Conservation (phyloP, 1,140 invertebrate species). For the Leptopilina boulardi region DNA sequence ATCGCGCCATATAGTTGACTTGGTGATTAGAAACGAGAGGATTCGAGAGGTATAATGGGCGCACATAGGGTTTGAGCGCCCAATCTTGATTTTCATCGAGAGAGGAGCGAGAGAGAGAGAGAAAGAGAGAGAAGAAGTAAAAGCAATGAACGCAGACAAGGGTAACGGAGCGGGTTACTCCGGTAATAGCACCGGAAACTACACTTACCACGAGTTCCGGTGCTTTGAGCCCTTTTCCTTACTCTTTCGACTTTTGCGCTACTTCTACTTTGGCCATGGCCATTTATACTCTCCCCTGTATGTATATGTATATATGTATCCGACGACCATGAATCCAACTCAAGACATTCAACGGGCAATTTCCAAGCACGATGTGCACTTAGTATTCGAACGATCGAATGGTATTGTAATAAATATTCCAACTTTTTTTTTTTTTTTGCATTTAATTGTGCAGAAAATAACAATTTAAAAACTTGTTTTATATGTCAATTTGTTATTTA, state of each 20-base stretch:
- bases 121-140: slow-evolving; percentile 39
- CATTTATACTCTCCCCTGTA: slow-evolving; percentile 51
- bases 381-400: slow-evolving; percentile 6
- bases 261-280: slow-evolving; percentile 56
- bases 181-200: slow-evolving; percentile 70
- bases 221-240: slow-evolving; percentile 59
- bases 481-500: too few relatives aligned
- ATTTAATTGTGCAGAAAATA: too few relatives aligned
- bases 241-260: slow-evolving; percentile 41
- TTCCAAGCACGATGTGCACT: slow-evolving; percentile 17
- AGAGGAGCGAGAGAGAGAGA: too few relatives aligned
- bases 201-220: slow-evolving; percentile 70
- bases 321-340: slow-evolving; percentile 59
- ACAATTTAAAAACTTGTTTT: too few relatives aligned
- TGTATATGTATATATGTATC: slow-evolving; percentile 49
- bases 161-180: slow-evolving; percentile 55
- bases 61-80: not conserved
- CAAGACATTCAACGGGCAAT: slow-evolving; percentile 7
- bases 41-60: not conserved
- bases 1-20: slow-evolving; percentile 14
- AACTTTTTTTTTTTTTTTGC: not conserved
- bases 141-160: slow-evolving; percentile 54
- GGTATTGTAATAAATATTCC: slow-evolving; percentile 5
- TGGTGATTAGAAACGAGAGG: slow-evolving; percentile 11
- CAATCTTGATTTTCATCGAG: not conserved